Conservation (phyloP, 2,113 vertebrate genomes). For the Limanda limanda region DNA sequence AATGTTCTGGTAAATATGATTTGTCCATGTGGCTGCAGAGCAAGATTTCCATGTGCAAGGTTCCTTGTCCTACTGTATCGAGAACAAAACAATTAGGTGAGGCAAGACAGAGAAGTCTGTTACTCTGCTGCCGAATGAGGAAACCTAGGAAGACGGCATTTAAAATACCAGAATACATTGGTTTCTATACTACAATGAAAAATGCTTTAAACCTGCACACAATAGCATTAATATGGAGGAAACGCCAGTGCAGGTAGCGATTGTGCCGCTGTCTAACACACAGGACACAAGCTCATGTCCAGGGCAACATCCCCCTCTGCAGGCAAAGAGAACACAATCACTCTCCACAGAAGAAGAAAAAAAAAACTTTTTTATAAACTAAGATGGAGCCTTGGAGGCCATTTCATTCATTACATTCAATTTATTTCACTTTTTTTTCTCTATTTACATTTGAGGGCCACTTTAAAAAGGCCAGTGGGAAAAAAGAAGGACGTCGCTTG, state of each 20-base stretch:
- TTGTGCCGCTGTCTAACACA: constrained; percentile 37
- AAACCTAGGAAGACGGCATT: constrained; percentile 9
- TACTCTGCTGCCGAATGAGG: neutral
- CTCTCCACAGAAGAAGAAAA: constrained; percentile 32
- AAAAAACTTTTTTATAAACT: constrained; percentile 41
- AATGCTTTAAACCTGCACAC: constrained; percentile 41
- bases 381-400: constrained; percentile 64
- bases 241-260: constrained; percentile 52
- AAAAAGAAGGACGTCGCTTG: constrained; percentile 5
- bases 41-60: constrained; percentile 17
- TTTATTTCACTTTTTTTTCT: constrained; percentile 28
- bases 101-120: constrained; percentile 3
- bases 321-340: constrained; percentile 74
- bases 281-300: constrained; percentile 68
- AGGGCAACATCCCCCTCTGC: constrained; percentile 86
- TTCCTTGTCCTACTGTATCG: constrained; percentile 13
- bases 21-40: neutral
- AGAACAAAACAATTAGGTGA: constrained; percentile 40
- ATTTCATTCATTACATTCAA: constrained; percentile 58
- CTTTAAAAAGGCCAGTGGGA: constrained; percentile 13
- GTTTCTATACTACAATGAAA: constrained; percentile 30
- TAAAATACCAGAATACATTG: constrained; percentile 19
- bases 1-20: constrained; percentile 58
- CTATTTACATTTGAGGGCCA: constrained; percentile 34
- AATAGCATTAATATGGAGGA: constrained; percentile 46